Evolutionary conservation across 1,140 invertebrate species (phyloP).

Genomic region (Leptopilina boulardi): DNA sequence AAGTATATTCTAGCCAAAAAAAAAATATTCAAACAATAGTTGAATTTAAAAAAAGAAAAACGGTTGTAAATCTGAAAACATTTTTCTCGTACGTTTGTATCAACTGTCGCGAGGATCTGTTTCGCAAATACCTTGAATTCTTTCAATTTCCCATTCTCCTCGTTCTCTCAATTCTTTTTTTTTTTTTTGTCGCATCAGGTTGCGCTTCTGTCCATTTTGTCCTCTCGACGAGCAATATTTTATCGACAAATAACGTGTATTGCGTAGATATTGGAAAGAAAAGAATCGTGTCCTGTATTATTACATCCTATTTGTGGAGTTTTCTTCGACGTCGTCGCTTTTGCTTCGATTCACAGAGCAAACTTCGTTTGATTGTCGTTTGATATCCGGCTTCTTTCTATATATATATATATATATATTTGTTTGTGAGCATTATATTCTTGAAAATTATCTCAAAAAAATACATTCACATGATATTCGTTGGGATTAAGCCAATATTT

Average conservation of each 20-base stretch:
- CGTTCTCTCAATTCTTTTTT: too few relatives aligned
- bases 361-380: conserved; percentile 2
- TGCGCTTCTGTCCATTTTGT: conserved; percentile 19
- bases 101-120: background rate
- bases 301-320: conserved; percentile 32
- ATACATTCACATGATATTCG: too few relatives aligned
- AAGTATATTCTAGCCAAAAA: background rate
- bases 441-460: background rate
- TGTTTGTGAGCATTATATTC: background rate
- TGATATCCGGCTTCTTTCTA: background rate
- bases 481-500: too few relatives aligned
- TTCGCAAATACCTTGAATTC: background rate
- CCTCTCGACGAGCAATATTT: background rate
- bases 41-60: background rate
- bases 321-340: background rate
- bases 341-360: conserved; percentile 24
- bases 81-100: background rate
- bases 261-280: conserved; percentile 3
- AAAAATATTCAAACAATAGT: too few relatives aligned
- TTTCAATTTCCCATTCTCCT: conserved; percentile 9
- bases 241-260: conserved; percentile 28
- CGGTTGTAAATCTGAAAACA: background rate
- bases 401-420: too few relatives aligned
- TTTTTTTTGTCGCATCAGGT: conserved; percentile 3
- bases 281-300: background rate